phyloP scores from a whole-genome alignment of 2,888 invertebrate species.

The Keiferia lycopersicella region DNA sequence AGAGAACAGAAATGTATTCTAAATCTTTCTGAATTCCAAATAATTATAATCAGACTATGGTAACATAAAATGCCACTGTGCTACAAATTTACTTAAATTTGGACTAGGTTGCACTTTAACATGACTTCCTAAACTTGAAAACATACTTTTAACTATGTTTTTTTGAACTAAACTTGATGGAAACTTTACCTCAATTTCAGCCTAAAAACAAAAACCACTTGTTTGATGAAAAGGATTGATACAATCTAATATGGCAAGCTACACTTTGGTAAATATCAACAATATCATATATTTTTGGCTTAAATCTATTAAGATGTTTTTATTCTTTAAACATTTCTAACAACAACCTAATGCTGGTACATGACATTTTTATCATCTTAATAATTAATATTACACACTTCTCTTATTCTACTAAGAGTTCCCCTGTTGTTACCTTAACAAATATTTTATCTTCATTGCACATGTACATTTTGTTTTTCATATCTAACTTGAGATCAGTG shows the following conservation, averaged over 20 bases:
- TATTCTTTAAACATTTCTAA: conserved; percentile 37
- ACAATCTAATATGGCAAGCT: conserved; percentile 78
- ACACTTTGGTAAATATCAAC: conserved; percentile 74
- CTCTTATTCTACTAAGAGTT: conserved; percentile 55
- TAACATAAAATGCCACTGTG: conserved; percentile 18
- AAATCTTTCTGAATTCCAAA: not conserved
- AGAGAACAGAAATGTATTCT: not conserved
- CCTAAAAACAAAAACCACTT: not conserved
- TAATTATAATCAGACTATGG: conserved; percentile 7
- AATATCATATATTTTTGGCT: conserved; percentile 52
- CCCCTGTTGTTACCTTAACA: conserved; percentile 71
- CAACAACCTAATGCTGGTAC: conserved; percentile 26
- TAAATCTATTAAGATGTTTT: conserved; percentile 40
- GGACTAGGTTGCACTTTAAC: conserved; percentile 13
- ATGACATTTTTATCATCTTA: conserved; percentile 30
- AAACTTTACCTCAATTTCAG: not conserved
- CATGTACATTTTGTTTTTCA: conserved; percentile 47
- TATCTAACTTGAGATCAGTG: conserved; percentile 67
- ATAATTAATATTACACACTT: conserved; percentile 28
- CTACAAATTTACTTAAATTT: not conserved
- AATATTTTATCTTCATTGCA: conserved; percentile 65
- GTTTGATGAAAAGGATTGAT: conserved; percentile 51
- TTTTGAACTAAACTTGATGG: not conserved
- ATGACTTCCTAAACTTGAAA: not conserved
- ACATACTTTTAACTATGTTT: not conserved